phyloP scores from a whole-genome alignment of 2,113 vertebrate species.

The Eubucco bourcierii region DNA sequence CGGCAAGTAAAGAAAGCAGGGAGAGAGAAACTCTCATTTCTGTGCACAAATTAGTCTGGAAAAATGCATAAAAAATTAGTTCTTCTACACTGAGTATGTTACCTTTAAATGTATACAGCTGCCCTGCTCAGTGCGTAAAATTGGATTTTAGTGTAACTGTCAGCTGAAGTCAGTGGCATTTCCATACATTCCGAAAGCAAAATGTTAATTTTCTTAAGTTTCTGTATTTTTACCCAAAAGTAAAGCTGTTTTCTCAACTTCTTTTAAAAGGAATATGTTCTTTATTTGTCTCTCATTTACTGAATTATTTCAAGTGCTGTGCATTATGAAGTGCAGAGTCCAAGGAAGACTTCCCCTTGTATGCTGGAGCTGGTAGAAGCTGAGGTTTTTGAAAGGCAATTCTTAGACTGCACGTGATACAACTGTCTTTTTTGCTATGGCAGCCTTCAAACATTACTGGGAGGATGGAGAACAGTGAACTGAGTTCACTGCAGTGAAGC shows the following conservation, averaged over 20 bases:
- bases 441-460: neutral
- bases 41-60: neutral
- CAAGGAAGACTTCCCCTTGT: neutral
- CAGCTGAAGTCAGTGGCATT: neutral
- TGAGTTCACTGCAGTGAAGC: neutral
- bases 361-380: neutral
- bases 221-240: neutral
- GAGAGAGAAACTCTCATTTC: neutral
- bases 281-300: neutral
- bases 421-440: neutral
- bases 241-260: neutral
- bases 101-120: neutral
- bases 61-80: neutral
- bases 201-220: neutral
- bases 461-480: neutral
- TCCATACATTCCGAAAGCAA: neutral
- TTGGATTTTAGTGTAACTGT: neutral
- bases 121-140: neutral
- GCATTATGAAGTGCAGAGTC: neutral
- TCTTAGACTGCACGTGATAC: neutral
- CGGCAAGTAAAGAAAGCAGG: neutral
- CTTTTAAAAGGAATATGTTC: neutral
- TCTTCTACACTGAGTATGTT: neutral
- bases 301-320: neutral
- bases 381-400: neutral